A percentile compares a stretch with the other conserved stretches of the same genome.
These are phyloP conservation scores for Mus spicilegus DNA, from an alignment of 2,113 vertebrate species.

Conservation along the genomic window DNA sequence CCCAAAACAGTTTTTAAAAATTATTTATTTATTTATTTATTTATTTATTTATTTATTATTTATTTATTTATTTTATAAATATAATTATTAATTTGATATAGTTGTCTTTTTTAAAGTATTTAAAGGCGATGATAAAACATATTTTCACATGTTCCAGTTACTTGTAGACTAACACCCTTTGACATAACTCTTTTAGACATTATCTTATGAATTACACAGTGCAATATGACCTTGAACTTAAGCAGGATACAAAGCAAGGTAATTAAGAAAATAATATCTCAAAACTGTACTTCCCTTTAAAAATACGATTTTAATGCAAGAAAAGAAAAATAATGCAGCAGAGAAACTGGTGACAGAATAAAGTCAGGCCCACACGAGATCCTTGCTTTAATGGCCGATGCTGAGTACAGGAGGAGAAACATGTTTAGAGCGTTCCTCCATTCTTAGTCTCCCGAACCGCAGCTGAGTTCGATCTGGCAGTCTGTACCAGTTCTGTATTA, in stretches of 20 bases:
- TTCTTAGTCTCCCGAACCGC: background rate
- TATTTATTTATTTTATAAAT: too few species aligned
- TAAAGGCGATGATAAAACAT: background rate
- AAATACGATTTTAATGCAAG: background rate
- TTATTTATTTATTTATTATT: too few species aligned
- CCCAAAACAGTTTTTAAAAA: background rate
- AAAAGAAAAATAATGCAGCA: background rate
- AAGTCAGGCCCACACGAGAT: background rate
- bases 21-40: too few species aligned
- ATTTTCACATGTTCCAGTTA: background rate
- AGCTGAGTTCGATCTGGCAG: background rate
- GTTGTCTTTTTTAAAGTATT: conserved; percentile 29
- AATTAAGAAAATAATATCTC: background rate
- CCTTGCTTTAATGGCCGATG: background rate
- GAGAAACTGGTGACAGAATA: conserved; percentile 7
- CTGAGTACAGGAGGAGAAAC: background rate
- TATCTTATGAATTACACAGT: background rate
- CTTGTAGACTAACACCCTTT: conserved; percentile 38
- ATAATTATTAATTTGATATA: background rate
- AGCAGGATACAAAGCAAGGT: background rate
- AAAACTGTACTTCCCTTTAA: conserved; percentile 13
- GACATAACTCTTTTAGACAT: background rate
- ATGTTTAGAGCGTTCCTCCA: background rate
- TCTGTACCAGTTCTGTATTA: background rate
- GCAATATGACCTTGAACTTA: background rate